phyloP scores from a whole-genome alignment of 1,140 invertebrate species.

The Drosophila willistoni region DNA sequence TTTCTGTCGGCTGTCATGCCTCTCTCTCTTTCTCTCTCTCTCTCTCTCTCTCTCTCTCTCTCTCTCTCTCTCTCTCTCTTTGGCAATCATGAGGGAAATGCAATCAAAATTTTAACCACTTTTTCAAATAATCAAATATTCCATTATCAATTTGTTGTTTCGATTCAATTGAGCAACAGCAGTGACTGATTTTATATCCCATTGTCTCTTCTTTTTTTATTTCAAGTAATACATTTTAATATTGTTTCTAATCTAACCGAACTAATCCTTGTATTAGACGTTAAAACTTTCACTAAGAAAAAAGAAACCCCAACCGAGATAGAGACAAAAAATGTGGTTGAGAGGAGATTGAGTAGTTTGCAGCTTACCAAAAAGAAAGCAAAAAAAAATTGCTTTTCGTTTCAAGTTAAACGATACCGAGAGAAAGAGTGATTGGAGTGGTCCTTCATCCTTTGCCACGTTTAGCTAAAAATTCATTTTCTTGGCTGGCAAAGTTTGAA shows the following conservation, averaged over 20 bases:
- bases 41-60: no score
- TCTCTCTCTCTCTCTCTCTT: no score
- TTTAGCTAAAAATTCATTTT: constrained; percentile 21
- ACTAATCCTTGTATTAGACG: not conserved
- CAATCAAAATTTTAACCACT: constrained; percentile 19
- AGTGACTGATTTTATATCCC: constrained; percentile 17
- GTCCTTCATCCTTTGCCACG: constrained; percentile 2
- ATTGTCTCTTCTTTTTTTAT: not conserved
- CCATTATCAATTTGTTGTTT: constrained; percentile 46
- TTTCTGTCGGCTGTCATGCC: not conserved
- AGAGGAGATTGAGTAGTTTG: not conserved
- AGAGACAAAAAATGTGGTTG: no score
- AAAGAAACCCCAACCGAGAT: no score
- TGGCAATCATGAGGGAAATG: not conserved
- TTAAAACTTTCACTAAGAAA: constrained; percentile 15
- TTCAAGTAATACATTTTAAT: not conserved
- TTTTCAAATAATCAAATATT: constrained; percentile 55
- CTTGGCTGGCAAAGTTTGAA: constrained; percentile 60
- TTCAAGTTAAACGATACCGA: constrained; percentile 28
- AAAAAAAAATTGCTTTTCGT: constrained; percentile 43
- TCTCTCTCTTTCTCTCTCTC: no score
- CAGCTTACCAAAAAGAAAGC: constrained; percentile 31
- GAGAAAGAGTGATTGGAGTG: constrained; percentile 35
- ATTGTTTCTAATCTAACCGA: not conserved
- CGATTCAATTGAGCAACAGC: constrained; percentile 38